Percentiles rank a stretch among this genome's conserved stretches.
phyloP scores from a whole-genome alignment of 2,888 invertebrate species.

The Callyntrura sp. region DNA sequence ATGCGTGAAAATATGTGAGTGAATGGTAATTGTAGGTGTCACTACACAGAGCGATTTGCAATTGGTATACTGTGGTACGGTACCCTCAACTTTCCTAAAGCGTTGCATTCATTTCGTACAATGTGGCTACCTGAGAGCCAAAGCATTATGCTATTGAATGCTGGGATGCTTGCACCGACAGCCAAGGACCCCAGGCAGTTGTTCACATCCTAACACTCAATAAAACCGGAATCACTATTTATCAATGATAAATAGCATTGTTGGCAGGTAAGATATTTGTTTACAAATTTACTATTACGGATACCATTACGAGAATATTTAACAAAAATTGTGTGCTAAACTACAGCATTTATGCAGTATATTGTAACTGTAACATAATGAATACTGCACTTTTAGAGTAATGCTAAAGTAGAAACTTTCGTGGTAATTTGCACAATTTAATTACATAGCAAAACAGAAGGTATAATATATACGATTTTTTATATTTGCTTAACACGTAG shows the following conservation, averaged over 20 bases:
- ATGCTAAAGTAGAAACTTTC: neutral
- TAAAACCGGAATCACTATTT: neutral
- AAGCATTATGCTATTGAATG: constrained; percentile 64
- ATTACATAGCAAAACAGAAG: neutral
- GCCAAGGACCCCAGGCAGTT: constrained; percentile 75
- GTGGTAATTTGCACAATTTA: neutral
- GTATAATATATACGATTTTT: neutral
- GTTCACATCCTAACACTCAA: constrained; percentile 74
- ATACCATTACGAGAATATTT: neutral
- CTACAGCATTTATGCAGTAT: no score
- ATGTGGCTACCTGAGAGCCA: neutral
- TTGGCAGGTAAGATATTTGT: neutral
- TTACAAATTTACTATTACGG: neutral
- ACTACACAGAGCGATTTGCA: neutral
- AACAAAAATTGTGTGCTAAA: no score
- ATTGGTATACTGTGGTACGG: no score
- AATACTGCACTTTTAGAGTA: neutral
- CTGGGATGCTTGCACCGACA: constrained; percentile 61
- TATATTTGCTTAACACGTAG: neutral
- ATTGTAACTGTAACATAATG: no score
- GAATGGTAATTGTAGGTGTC: neutral
- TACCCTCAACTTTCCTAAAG: no score
- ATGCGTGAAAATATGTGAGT: no score
- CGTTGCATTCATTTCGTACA: no score
- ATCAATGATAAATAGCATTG: neutral